phyloP scores from a whole-genome alignment of 2,797 vertebrate species.

The Brachyalestes nurse region DNA sequence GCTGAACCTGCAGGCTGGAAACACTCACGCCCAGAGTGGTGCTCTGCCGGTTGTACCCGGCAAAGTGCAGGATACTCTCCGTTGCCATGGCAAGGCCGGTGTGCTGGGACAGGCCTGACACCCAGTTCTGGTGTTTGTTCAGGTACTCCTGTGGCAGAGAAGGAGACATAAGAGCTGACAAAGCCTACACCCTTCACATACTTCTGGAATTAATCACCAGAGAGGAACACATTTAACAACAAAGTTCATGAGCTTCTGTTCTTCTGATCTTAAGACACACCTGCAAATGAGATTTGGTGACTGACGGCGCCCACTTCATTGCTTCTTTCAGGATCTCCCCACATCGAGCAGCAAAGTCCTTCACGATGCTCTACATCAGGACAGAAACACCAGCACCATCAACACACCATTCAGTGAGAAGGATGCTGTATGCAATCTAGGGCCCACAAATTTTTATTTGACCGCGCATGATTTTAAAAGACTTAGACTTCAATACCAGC shows the following conservation, averaged over 20 bases:
- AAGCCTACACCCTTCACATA: neutral
- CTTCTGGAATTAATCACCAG: neutral
- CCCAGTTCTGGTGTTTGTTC: conserved; percentile 97
- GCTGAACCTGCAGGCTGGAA: neutral
- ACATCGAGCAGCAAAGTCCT: conserved; percentile 97
- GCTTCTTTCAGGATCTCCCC: conserved; percentile 98
- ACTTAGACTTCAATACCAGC: too few species aligned
- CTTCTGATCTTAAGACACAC: conserved; percentile 65
- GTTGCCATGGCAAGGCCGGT: conserved; percentile 96
- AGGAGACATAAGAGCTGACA: neutral
- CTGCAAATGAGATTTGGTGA: conserved; percentile 98
- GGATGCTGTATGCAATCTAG: too few species aligned
- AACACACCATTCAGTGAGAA: too few species aligned
- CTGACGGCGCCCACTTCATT: conserved; percentile 99
- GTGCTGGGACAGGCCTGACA: conserved; percentile 93
- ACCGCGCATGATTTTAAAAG: too few species aligned
- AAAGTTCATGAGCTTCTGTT: neutral
- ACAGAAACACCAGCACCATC: neutral
- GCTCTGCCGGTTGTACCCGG: conserved; percentile 93
- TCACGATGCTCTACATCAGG: conserved; percentile 89
- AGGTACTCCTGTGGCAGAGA: conserved; percentile 86
- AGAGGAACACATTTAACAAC: neutral
- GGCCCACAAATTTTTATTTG: too few species aligned
- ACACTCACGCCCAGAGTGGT: conserved; percentile 89
- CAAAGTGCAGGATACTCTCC: conserved; percentile 93